phyloP scores from a whole-genome alignment of 1,140 invertebrate genomes.

The Penaeus indicus region DNA sequence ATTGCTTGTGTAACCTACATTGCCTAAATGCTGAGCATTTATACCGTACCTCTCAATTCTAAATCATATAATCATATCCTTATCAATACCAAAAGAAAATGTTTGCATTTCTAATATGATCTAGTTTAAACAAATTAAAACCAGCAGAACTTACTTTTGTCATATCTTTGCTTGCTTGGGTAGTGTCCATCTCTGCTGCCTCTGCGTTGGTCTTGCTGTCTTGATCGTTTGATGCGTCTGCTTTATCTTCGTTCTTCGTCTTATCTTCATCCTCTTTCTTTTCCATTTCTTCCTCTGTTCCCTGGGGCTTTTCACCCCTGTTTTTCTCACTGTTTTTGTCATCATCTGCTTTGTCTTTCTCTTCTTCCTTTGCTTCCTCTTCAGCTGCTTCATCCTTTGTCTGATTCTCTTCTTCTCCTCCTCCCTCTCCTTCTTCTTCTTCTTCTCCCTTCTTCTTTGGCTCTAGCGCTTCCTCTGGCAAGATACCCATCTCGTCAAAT shows the following conservation, averaged over 20 bases:
- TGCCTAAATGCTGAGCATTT: too few species aligned
- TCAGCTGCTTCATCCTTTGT: slow-evolving; percentile 67
- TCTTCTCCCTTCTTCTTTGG: slow-evolving; percentile 67
- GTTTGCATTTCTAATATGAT: too few species aligned
- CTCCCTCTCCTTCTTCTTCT: slow-evolving; percentile 64
- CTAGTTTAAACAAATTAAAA: neutral
- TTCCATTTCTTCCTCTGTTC: slow-evolving; percentile 66
- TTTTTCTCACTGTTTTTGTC: slow-evolving; percentile 60
- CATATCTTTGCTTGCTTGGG: slow-evolving; percentile 63
- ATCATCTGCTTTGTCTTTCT: slow-evolving; percentile 68
- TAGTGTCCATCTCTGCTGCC: slow-evolving; percentile 64
- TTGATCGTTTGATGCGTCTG: slow-evolving; percentile 60
- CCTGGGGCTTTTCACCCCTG: slow-evolving; percentile 65
- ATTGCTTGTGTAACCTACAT: too few species aligned
- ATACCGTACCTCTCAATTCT: too few species aligned
- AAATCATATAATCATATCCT: too few species aligned
- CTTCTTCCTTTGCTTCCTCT: slow-evolving; percentile 68
- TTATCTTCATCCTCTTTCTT: slow-evolving; percentile 60
- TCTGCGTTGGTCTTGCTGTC: slow-evolving; percentile 53
- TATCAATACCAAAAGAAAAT: too few species aligned
- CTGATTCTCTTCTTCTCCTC: slow-evolving; percentile 61
- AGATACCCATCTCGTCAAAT: slow-evolving; percentile 60
- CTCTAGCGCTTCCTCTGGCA: slow-evolving; percentile 60
- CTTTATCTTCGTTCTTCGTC: slow-evolving; percentile 68
- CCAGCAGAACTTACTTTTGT: slow-evolving; percentile 51